Evolutionary conservation across 2,113 vertebrate species (phyloP).

Genomic region (Meriones unguiculatus): DNA sequence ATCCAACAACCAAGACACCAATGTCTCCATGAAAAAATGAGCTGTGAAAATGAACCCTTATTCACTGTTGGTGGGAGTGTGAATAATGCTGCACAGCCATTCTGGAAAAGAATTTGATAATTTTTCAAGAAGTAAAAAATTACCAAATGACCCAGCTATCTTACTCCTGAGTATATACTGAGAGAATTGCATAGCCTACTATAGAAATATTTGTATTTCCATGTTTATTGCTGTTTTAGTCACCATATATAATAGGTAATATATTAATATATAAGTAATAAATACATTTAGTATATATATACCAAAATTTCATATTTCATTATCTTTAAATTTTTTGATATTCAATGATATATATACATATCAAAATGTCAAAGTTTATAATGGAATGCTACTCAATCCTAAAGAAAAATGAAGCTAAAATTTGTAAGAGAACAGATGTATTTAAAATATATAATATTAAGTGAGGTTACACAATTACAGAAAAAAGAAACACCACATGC

Average conservation of each 20-base stretch:
- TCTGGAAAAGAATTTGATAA: not conserved
- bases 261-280: not conserved
- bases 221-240: not conserved
- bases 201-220: not conserved
- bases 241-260: not conserved
- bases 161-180: not conserved
- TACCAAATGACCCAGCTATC: not conserved
- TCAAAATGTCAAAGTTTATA: not conserved
- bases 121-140: not conserved
- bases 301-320: no score
- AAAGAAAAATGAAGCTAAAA: not conserved
- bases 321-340: no score
- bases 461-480: not conserved
- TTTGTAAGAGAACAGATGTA: not conserved
- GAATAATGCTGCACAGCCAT: not conserved
- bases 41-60: not conserved
- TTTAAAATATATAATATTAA: not conserved
- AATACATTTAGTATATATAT: not conserved
- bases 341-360: not conserved
- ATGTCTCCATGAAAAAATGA: not conserved
- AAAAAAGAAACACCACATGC: not conserved
- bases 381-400: not conserved
- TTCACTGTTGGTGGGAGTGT: not conserved
- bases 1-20: slow-evolving; percentile 14
- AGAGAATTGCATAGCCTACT: not conserved